phyloP scores from a whole-genome alignment of 2,888 invertebrate genomes.

The Acanthopleura granulata region DNA sequence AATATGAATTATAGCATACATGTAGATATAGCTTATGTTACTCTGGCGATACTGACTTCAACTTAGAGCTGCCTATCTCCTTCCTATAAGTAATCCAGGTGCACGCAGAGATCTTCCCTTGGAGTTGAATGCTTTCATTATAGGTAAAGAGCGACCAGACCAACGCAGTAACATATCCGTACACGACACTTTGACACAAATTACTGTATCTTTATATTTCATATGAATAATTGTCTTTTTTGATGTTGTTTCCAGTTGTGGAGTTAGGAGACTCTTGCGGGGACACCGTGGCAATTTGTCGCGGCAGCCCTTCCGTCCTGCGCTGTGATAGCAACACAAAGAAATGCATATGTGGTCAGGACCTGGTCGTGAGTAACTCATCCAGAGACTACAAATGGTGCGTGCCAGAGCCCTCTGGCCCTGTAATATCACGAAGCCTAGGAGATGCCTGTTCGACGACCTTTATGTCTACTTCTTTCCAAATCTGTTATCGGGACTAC shows the following conservation, averaged over 20 bases:
- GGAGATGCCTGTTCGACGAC: neutral
- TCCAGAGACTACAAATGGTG: neutral
- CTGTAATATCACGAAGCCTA: neutral
- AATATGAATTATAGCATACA: too few species aligned
- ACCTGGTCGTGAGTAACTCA: neutral
- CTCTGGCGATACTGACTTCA: too few species aligned
- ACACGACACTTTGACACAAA: too few species aligned
- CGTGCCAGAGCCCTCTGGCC: neutral
- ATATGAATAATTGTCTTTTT: neutral
- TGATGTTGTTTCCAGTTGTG: neutral
- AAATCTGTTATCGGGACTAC: neutral
- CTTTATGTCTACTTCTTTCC: neutral
- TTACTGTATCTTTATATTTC: too few species aligned
- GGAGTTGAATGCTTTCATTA: too few species aligned
- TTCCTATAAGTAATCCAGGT: too few species aligned
- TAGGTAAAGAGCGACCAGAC: too few species aligned
- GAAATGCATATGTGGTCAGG: neutral
- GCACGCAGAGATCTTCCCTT: too few species aligned
- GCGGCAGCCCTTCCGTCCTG: neutral
- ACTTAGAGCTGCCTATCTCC: too few species aligned
- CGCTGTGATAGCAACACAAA: neutral
- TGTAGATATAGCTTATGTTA: too few species aligned
- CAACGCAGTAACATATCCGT: too few species aligned
- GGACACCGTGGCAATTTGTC: neutral
- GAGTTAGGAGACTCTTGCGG: neutral